phyloP scores from a whole-genome alignment of 92 coral and sea anemone species.

The Phenganax marumi region DNA sequence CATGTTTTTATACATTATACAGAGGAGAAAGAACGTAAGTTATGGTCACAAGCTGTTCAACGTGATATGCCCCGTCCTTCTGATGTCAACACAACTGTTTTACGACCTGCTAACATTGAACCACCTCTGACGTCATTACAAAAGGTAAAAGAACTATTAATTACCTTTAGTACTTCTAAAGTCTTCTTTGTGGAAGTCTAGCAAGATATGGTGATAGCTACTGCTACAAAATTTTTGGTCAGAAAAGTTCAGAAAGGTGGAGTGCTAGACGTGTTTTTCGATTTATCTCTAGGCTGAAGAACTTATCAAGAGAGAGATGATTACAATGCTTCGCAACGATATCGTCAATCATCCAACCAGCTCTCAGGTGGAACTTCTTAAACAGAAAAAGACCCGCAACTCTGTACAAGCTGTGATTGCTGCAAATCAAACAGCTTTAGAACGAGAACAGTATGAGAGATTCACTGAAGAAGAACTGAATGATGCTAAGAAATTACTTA shows the following conservation, averaged over 20 bases:
- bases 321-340: conserved; percentile 85
- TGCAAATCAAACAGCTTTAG: conserved; percentile 78
- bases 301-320: conserved; percentile 90
- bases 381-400: conserved; percentile 83
- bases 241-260: too few relatives aligned
- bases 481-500: conserved; percentile 67
- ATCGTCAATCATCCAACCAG: conserved; percentile 78
- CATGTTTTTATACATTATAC: background rate
- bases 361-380: conserved; percentile 77
- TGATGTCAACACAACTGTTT: conserved; percentile 76
- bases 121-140: conserved; percentile 89
- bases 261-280: background rate
- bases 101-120: conserved; percentile 86
- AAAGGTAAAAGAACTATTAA: conserved; percentile 56
- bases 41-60: conserved; percentile 89
- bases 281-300: conserved; percentile 76
- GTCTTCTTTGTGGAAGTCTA: background rate
- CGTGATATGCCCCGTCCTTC: conserved; percentile 95
- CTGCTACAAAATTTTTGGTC: too few relatives aligned
- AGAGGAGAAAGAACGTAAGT: conserved; percentile 78
- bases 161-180: background rate
- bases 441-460: conserved; percentile 70
- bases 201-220: too few relatives aligned
- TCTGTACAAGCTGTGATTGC: conserved; percentile 77
- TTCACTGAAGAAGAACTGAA: conserved; percentile 83